These are phyloP conservation scores for Tiliqua scincoides DNA, from an alignment of 2,113 vertebrate species.

Conservation along the genomic window DNA sequence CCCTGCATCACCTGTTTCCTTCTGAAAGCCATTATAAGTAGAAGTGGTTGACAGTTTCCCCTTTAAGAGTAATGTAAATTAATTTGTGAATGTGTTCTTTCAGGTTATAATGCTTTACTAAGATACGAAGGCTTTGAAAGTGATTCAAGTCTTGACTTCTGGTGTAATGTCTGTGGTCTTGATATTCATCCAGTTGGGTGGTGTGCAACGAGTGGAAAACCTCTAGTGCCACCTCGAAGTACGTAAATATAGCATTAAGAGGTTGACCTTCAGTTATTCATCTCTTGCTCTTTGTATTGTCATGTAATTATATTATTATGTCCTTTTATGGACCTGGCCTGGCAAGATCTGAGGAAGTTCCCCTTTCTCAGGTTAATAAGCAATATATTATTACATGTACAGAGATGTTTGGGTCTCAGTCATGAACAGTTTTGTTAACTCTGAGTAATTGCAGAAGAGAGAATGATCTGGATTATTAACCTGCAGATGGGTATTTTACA, in stretches of 20 bases:
- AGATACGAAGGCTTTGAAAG: constrained; percentile 97
- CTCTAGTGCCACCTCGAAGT: constrained; percentile 95
- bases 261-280: neutral
- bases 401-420: neutral
- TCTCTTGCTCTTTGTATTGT: neutral
- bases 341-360: neutral
- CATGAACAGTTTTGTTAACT: neutral
- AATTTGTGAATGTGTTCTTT: constrained; percentile 39
- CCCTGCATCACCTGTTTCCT: neutral
- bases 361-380: neutral
- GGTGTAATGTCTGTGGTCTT: constrained; percentile 92
- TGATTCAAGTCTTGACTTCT: constrained; percentile 94
- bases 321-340: too few species aligned
- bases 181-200: constrained; percentile 97
- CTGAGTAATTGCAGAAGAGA: neutral
- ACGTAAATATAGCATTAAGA: constrained; percentile 50
- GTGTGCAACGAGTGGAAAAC: constrained; percentile 96
- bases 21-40: neutral
- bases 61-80: neutral
- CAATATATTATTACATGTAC: neutral
- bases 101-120: constrained; percentile 94
- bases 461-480: neutral
- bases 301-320: neutral
- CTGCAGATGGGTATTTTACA: neutral
- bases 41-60: neutral